phyloP scores from a whole-genome alignment of 1,140 invertebrate species.

The Calycopis cecrops region DNA sequence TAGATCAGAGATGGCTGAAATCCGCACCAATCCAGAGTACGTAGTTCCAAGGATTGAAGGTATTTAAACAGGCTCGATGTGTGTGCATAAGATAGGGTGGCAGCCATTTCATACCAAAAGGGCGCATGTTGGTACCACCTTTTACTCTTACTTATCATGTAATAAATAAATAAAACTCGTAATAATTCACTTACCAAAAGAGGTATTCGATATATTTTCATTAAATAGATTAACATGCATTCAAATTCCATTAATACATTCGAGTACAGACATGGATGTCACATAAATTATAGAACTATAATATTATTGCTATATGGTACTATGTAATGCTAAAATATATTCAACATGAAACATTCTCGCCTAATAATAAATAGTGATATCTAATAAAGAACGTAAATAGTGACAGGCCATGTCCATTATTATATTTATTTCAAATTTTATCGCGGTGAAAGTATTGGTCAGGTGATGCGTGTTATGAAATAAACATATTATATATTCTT shows the following conservation, averaged over 20 bases:
- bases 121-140: too few relatives aligned
- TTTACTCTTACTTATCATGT: too few relatives aligned
- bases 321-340: conserved; percentile 8
- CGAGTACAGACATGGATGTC: conserved; percentile 49
- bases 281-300: conserved; percentile 27
- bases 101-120: too few relatives aligned
- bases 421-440: conserved; percentile 30
- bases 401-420: conserved; percentile 42
- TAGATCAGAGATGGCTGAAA: too few relatives aligned
- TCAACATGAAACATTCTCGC: neutral
- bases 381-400: neutral
- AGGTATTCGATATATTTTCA: conserved; percentile 65
- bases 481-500: neutral
- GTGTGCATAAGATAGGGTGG: too few relatives aligned
- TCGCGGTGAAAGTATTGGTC: conserved; percentile 32
- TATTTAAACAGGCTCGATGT: too few relatives aligned
- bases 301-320: conserved; percentile 24
- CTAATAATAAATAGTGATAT: neutral
- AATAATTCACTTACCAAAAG: conserved; percentile 67
- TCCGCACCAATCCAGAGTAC: too few relatives aligned
- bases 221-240: conserved; percentile 72
- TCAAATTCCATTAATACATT: conserved; percentile 69
- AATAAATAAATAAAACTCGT: conserved; percentile 36
- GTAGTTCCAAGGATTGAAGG: too few relatives aligned
- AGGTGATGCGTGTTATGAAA: neutral